Evolutionary conservation across 2,113 vertebrate species (phyloP).

Genomic region (Ailuropoda melanoleuca): DNA sequence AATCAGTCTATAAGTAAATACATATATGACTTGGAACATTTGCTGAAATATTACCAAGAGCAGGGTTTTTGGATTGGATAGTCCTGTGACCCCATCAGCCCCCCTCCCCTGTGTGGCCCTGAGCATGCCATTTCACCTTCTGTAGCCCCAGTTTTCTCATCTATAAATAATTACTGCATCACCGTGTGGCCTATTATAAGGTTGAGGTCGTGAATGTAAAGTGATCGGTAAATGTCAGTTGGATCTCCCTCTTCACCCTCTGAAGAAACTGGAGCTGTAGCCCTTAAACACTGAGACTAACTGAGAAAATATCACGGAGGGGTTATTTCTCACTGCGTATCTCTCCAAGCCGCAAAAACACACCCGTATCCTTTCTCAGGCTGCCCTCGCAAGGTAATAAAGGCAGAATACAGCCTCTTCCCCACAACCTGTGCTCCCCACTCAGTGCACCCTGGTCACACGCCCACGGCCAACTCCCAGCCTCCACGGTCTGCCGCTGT

Average conservation of each 20-base stretch:
- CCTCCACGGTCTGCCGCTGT: not conserved
- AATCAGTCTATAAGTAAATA: not conserved
- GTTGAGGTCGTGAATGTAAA: not conserved
- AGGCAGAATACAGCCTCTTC: not conserved
- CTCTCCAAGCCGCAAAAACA: not conserved
- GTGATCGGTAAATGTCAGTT: not conserved
- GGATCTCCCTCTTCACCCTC: not conserved
- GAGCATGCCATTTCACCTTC: not conserved
- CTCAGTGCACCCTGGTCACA: rapidly evolving
- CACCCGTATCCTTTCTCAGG: not conserved
- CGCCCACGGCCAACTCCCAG: not conserved
- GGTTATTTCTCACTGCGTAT: not conserved
- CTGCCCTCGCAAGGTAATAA: not conserved
- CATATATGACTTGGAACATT: not conserved
- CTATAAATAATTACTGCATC: not conserved
- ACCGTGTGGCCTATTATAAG: not conserved
- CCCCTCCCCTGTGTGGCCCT: not conserved
- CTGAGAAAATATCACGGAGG: not conserved
- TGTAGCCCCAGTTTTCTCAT: not conserved
- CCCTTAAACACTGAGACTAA: not conserved
- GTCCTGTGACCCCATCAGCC: not conserved
- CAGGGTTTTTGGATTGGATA: not conserved
- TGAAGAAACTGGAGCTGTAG: not conserved
- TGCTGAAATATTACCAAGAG: not conserved
- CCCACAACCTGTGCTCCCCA: not conserved